These are phyloP conservation scores for Poecile montanus DNA, from an alignment of 2,797 vertebrate genomes.

Conservation along the genomic window DNA sequence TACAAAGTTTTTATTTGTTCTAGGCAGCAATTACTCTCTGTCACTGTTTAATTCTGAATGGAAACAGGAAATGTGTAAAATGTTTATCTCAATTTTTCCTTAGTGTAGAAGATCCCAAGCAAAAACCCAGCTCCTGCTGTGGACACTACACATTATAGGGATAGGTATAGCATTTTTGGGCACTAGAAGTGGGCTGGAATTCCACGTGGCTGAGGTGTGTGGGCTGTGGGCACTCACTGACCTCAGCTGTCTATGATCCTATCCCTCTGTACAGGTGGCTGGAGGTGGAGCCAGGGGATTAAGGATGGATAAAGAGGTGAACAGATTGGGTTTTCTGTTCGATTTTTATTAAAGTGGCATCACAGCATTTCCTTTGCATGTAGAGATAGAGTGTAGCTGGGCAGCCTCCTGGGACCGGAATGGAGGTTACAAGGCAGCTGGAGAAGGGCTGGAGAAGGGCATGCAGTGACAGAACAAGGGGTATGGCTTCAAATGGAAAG, in stretches of 20 bases:
- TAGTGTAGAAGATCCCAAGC: not conserved
- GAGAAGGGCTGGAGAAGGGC: not conserved
- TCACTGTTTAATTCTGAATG: not conserved
- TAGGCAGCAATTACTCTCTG: not conserved
- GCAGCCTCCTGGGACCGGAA: not conserved
- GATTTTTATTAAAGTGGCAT: not conserved
- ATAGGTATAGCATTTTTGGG: not conserved
- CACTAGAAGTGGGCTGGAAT: not conserved
- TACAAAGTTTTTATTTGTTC: not conserved
- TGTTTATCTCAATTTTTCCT: not conserved
- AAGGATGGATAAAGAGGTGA: not conserved
- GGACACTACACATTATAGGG: not conserved
- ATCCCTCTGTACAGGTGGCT: not conserved
- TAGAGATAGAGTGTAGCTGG: not conserved
- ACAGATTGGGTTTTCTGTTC: not conserved
- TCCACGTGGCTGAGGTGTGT: fast-evolving
- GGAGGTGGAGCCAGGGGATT: not conserved
- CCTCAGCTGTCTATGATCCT: fast-evolving
- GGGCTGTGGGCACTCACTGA: fast-evolving
- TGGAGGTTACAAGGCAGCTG: not conserved
- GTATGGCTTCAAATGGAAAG: not conserved
- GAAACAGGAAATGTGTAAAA: not conserved
- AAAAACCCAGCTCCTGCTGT: not conserved
- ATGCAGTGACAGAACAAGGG: not conserved
- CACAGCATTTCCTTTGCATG: not conserved